phyloP scores from a whole-genome alignment of 1,140 invertebrate species.

The Bombus sylvicola region DNA sequence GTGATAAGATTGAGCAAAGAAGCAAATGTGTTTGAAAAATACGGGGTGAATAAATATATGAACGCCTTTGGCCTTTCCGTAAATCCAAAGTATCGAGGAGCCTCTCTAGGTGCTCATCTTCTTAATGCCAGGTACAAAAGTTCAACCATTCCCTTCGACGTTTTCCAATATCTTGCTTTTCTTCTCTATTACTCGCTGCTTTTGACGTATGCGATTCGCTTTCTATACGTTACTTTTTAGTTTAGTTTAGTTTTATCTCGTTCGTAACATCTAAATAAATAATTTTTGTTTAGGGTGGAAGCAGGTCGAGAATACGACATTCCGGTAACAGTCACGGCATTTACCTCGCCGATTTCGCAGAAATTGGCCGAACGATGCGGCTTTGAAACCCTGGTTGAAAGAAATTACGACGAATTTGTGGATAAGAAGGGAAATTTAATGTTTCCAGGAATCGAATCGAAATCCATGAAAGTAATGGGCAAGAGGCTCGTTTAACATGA shows the following conservation, averaged over 20 bases:
- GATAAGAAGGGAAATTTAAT: slow-evolving; percentile 55
- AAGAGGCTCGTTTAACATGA: slow-evolving; percentile 26
- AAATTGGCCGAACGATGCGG: slow-evolving; percentile 55
- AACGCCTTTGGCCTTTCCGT: slow-evolving; percentile 73
- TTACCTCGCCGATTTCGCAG: slow-evolving; percentile 63
- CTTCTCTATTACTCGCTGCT: too few relatives aligned
- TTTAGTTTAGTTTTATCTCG: too few relatives aligned
- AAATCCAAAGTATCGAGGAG: slow-evolving; percentile 71
- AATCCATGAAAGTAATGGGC: slow-evolving; percentile 60
- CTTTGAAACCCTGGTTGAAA: slow-evolving; percentile 39
- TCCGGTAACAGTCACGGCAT: slow-evolving; percentile 53
- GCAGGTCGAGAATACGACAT: slow-evolving; percentile 61
- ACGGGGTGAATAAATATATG: slow-evolving; percentile 71
- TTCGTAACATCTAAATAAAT: background rate
- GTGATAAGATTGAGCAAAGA: slow-evolving; percentile 20
- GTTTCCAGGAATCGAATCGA: slow-evolving; percentile 55
- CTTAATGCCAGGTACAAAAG: slow-evolving; percentile 66
- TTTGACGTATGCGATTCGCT: background rate
- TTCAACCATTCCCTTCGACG: background rate
- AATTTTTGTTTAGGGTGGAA: slow-evolving; percentile 33
- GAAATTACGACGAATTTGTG: slow-evolving; percentile 48
- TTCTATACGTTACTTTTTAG: background rate
- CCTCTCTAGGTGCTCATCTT: slow-evolving; percentile 70
- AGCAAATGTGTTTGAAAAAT: slow-evolving; percentile 65
- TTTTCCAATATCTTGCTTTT: background rate